These are phyloP conservation scores for Icerya purchasi DNA, from an alignment of 2,888 invertebrate species.

Conservation along the genomic window DNA sequence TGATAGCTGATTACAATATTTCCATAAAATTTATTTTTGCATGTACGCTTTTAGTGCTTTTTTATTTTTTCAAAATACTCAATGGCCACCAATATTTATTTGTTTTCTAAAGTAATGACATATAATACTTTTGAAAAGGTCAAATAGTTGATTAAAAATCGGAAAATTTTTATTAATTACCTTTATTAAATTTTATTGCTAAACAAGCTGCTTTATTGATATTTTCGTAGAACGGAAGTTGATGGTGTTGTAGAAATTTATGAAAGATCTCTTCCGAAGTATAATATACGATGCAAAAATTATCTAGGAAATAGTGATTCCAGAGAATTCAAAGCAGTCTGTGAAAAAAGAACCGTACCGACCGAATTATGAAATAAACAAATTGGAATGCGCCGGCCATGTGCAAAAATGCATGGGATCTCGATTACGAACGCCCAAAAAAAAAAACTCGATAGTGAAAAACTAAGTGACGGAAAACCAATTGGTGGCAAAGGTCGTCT, in stretches of 20 bases:
- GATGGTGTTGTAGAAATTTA: slow-evolving; percentile 14
- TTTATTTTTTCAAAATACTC: no score
- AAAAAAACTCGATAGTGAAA: slow-evolving; percentile 14
- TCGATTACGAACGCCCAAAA: slow-evolving; percentile 7
- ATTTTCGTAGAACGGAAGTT: slow-evolving; percentile 17
- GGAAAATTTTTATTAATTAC: no score
- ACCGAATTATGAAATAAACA: no score
- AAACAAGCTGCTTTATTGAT: no score
- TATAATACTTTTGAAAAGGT: no score
- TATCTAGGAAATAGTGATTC: slow-evolving; percentile 14
- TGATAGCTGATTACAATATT: no score
- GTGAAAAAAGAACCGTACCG: not conserved
- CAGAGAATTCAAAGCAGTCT: not conserved
- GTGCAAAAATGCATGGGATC: slow-evolving; percentile 16
- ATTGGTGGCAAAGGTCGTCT: slow-evolving; percentile 19
- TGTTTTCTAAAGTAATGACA: no score
- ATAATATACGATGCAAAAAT: slow-evolving; percentile 13
- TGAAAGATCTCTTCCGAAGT: slow-evolving; percentile 10
- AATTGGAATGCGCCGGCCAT: slow-evolving; percentile 14
- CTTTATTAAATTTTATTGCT: no score
- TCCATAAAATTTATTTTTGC: no score
- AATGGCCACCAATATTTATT: no score
- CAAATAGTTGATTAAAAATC: no score
- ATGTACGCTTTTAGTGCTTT: no score
- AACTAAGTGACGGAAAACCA: slow-evolving; percentile 16